Evolutionary conservation across 1,140 invertebrate species (phyloP), one percentile per base, ranked within the genome.

Genomic region (Acromyrmex echinatior): DNA sequence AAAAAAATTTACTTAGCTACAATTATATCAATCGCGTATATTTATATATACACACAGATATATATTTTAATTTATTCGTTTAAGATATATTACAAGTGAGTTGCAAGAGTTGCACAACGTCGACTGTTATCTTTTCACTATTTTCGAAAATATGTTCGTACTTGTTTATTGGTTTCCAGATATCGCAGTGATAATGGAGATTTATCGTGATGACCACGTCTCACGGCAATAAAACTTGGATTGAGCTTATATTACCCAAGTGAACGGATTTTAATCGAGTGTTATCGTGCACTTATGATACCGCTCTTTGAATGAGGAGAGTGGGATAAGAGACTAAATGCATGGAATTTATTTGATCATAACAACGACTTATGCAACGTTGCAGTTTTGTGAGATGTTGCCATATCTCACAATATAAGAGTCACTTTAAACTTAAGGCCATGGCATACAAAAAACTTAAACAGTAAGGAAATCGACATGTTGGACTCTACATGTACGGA

Each of bases 141-240:
- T 18, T 60, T 76, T 60, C 3, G 28, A 58, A n/a, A 58, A 77
- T 77, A 77, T 62, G 39, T 45, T 0, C 35, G 21, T 78, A 63
- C 76, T 18, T 78, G 9, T 78, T 49, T 31, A 78, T 21, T 63
- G 28, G 25, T 39, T 45, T 5, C 16, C 16, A 7, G 31, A 60
- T 78, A 18, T 62, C 9, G 3, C 35, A 21, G 10, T 12, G 39
- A 60, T 45, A 63, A 63, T 2, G 18, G 7, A 10, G 2, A 12
- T 45, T 60, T 18, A 66, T 28, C 12, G 4, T 16, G n/a, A 45
- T 16, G 53, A 58, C 12, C 35, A 63, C n/a, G 18, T 18, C 21
- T 25, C 3, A 18, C 63, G 3, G 12, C 3, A 66, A 35, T 35
- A 10, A 35, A 14, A 39, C 14, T 4, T 35, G 10, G 58, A 45